phyloP scores from a whole-genome alignment of 2,797 vertebrate genomes.

The Clangula hyemalis region DNA sequence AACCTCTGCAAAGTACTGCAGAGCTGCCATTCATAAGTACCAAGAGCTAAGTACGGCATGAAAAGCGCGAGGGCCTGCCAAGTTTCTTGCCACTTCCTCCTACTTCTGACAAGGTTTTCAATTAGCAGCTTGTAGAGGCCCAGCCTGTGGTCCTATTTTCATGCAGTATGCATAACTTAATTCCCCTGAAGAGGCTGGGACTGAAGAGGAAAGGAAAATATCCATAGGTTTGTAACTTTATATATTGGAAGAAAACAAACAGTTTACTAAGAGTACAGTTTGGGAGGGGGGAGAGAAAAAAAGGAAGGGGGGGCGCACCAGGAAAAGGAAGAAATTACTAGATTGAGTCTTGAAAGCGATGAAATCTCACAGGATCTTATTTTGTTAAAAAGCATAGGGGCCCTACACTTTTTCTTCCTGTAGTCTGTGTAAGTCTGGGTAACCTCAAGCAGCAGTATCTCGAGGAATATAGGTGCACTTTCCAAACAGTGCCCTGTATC shows the following conservation, averaged over 20 bases:
- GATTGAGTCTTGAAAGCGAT: background rate
- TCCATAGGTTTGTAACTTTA: conserved; percentile 4
- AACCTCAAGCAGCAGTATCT: background rate
- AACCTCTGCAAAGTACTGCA: conserved; percentile 50
- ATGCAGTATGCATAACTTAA: conserved; percentile 61
- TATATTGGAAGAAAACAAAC: background rate
- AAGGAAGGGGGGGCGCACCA: no score
- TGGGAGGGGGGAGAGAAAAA: background rate
- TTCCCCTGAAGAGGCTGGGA: conserved; percentile 40
- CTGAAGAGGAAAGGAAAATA: conserved; percentile 25
- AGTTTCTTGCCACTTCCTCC: conserved; percentile 63
- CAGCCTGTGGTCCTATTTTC: conserved; percentile 66
- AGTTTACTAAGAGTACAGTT: background rate
- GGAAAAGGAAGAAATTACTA: background rate
- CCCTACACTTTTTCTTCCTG: background rate
- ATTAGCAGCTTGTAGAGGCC: conserved; percentile 77
- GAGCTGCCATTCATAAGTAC: conserved; percentile 55
- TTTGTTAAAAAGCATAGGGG: background rate
- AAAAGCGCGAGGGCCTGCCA: conserved; percentile 49
- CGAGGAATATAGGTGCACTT: background rate
- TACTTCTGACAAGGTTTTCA: conserved; percentile 76
- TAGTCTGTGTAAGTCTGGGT: background rate
- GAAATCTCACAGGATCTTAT: background rate
- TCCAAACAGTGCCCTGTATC: background rate
- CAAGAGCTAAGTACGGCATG: conserved; percentile 32